Conservation (phyloP, 2,888 invertebrate species). For the Lasioglossum marginatum region DNA sequence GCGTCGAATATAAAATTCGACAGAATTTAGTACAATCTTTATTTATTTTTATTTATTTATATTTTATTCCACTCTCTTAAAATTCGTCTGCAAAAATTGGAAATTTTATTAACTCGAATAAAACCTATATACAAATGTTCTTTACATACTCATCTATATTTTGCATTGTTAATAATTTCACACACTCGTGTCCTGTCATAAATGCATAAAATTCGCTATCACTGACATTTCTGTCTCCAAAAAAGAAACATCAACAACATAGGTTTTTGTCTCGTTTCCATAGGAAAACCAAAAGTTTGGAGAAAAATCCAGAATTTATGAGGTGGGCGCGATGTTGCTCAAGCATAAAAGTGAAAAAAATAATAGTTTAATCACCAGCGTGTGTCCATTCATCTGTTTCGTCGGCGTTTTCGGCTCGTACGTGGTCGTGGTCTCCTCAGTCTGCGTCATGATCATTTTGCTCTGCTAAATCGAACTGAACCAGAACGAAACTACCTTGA, state of each 20-base stretch:
- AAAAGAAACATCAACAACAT: too few relatives aligned
- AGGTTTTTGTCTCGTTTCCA: too few relatives aligned
- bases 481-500: conserved; percentile 19
- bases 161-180: not conserved
- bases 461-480: not conserved
- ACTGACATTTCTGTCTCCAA: too few relatives aligned
- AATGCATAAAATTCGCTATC: not conserved
- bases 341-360: not conserved
- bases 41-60: too few relatives aligned
- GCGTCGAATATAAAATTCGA: too few relatives aligned
- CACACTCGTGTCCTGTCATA: not conserved
- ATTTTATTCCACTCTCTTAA: too few relatives aligned
- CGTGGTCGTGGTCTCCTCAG: conserved; percentile 60
- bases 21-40: too few relatives aligned
- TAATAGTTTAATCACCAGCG: conserved; percentile 65
- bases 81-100: too few relatives aligned
- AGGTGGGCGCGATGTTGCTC: not conserved
- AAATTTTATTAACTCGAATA: not conserved
- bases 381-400: conserved; percentile 68
- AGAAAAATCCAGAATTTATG: too few relatives aligned
- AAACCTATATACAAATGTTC: not conserved
- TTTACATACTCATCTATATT: not conserved
- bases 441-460: conserved; percentile 66
- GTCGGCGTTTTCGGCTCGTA: conserved; percentile 64
- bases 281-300: not conserved